Conservation (phyloP, 1,140 invertebrate species). For the Pseudomyrmex concolor region DNA sequence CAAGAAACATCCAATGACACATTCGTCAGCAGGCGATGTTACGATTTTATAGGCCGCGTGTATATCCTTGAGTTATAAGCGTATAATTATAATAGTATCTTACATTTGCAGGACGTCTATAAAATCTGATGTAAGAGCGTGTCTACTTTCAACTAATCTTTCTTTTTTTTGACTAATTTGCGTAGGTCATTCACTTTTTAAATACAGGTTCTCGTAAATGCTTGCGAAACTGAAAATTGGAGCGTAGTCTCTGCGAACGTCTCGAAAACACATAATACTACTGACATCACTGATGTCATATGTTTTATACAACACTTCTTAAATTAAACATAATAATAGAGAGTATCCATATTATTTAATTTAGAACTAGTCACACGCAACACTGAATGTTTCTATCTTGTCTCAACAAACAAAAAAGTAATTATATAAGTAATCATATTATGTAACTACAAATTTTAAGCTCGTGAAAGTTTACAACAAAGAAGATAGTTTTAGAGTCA, state of each 20-base stretch:
- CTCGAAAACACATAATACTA: neutral
- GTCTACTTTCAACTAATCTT: neutral
- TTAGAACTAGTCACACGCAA: neutral
- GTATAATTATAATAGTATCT: constrained; percentile 30
- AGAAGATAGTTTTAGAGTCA: too few relatives aligned
- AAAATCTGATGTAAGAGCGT: constrained; percentile 20
- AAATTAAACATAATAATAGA: constrained; percentile 1
- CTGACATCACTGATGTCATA: neutral
- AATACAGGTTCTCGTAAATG: neutral
- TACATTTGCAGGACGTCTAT: neutral
- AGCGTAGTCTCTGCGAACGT: neutral
- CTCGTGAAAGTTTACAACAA: too few relatives aligned
- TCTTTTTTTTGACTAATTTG: constrained; percentile 40
- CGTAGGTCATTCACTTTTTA: constrained; percentile 27
- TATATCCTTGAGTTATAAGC: neutral
- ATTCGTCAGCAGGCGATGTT: constrained; percentile 13
- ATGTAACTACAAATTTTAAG: too few relatives aligned
- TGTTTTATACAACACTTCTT: neutral
- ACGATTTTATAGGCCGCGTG: constrained; percentile 8
- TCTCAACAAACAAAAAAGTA: neutral
- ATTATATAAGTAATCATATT: neutral
- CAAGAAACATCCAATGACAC: constrained; percentile 10
- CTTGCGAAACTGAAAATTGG: constrained; percentile 3
- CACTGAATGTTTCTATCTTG: neutral
- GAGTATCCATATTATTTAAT: neutral